Conservation (phyloP, 2,797 vertebrate species). For the Sylvia borin region DNA sequence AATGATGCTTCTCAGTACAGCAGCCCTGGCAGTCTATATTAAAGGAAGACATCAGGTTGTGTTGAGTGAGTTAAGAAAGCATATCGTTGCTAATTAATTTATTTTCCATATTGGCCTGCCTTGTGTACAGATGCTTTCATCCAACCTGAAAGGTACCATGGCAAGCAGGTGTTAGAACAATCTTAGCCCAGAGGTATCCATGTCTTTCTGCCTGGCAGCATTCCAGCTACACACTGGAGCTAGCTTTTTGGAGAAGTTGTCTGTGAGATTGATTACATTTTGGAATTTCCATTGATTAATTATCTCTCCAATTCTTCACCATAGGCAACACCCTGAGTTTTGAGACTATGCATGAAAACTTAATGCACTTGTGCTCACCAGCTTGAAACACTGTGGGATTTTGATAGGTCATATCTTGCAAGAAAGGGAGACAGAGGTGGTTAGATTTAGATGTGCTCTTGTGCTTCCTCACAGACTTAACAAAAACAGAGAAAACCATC, state of each 20-base stretch:
- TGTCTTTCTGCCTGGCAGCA: slow-evolving; percentile 42
- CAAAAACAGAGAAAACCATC: not conserved
- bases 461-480: not conserved
- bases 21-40: not conserved
- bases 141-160: slow-evolving; percentile 39
- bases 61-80: slow-evolving; percentile 16
- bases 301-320: slow-evolving; percentile 55
- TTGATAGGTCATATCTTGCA: not conserved
- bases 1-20: not conserved
- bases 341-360: not conserved
- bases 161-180: slow-evolving; percentile 56
- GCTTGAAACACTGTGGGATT: not conserved
- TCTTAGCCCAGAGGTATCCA: slow-evolving; percentile 51
- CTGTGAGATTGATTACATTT: slow-evolving; percentile 72
- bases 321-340: slow-evolving; percentile 41
- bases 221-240: slow-evolving; percentile 63
- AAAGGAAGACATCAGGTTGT: not conserved
- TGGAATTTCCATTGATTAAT: slow-evolving; percentile 72
- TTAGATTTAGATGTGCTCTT: not conserved
- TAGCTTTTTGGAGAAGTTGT: slow-evolving; percentile 64
- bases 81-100: slow-evolving; percentile 44
- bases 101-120: slow-evolving; percentile 19
- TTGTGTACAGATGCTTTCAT: slow-evolving; percentile 39
- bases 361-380: not conserved
- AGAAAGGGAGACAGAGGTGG: not conserved